Evolutionary conservation across 2,888 invertebrate species (phyloP).

Genomic region (Phalangium opilio): DNA sequence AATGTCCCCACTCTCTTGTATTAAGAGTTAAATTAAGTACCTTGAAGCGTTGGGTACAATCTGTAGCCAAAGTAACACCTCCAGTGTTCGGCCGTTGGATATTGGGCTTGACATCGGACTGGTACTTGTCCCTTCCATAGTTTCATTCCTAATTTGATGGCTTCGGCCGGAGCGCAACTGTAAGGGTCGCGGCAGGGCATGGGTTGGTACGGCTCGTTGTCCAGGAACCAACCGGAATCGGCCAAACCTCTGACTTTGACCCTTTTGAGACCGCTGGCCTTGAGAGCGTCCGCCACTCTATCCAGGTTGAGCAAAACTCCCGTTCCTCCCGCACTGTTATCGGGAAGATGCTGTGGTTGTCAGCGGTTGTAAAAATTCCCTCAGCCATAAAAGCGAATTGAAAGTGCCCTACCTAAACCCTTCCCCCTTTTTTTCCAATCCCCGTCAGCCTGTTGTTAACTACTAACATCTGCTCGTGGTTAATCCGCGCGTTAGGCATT

Average conservation of each 20-base stretch:
- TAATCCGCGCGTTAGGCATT: no score
- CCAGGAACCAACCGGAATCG: conserved; percentile 90
- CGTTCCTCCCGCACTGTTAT: conserved; percentile 66
- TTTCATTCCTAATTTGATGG: conserved; percentile 52
- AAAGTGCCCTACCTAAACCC: no score
- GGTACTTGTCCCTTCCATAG: conserved; percentile 68
- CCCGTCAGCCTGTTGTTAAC: no score
- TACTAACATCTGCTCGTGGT: no score
- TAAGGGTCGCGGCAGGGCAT: conserved; percentile 32
- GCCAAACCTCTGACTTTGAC: conserved; percentile 59
- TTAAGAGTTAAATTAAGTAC: conserved; percentile 30
- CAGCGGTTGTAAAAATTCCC: no score
- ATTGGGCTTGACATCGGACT: conserved; percentile 47
- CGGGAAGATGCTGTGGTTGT: no score
- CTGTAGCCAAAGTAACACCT: conserved; percentile 82
- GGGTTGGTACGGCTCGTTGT: conserved; percentile 54
- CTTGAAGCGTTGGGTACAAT: conserved; percentile 64
- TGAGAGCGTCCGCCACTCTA: conserved; percentile 52
- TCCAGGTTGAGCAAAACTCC: conserved; percentile 88
- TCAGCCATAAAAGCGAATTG: no score
- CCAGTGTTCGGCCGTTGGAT: conserved; percentile 62
- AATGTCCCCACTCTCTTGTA: no score
- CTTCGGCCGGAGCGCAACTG: conserved; percentile 46
- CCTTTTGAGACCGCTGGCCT: conserved; percentile 26
- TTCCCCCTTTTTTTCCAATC: no score